Evolutionary conservation across 2,113 vertebrate species (phyloP), one percentile per base, ranked within the genome.

Genomic region (Lathamus discolor): DNA sequence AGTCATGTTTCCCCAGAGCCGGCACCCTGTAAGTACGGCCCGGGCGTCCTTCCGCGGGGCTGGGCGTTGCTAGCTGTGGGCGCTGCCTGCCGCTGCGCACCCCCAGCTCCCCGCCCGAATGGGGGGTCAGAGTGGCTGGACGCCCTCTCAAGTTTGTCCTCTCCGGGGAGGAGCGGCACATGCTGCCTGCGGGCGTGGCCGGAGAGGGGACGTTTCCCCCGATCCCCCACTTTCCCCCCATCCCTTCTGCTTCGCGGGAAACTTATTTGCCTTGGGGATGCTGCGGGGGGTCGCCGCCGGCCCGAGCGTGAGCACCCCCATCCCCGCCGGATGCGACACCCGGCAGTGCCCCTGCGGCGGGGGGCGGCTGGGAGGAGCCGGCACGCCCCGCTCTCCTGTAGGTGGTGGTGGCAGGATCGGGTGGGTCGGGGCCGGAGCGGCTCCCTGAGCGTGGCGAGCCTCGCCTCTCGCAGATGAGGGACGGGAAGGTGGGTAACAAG

Each of bases 1-100:
- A 98, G 96, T 96, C 92, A 98, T 98, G 98, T 98, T 98, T 93
- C 98, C 98, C 64, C 98, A 98, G 94, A 98, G 98, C 97, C 98
- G 98, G 93, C 98, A 98, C 93, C 98, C 98, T 89, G 98, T 98
- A 97, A 98, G 98, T 97, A 87, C 39, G 22, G 37, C 35, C 20
- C 7, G 22, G 52, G 19, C 9, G 20, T 19, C 18, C n/a, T 16
- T 61, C 51, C 29, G 44, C 17, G 25, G 13, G 35, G 11, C 80
- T 27, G 33, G 24, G 35, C 9, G 10, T 9, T 5, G 31, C 31
- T 13, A 17, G n/a, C 57, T 61, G n/a, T 24, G 31, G 9, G 55
- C 33, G 33, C 20, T 59, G 55, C 17, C 24, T 16, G 17, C 8
- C 22, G 33, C 16, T 24, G 51, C 33, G 20, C 33, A 8, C 15